Conservation (phyloP, 2,888 invertebrate species). For the Caradrina clavipalpis region DNA sequence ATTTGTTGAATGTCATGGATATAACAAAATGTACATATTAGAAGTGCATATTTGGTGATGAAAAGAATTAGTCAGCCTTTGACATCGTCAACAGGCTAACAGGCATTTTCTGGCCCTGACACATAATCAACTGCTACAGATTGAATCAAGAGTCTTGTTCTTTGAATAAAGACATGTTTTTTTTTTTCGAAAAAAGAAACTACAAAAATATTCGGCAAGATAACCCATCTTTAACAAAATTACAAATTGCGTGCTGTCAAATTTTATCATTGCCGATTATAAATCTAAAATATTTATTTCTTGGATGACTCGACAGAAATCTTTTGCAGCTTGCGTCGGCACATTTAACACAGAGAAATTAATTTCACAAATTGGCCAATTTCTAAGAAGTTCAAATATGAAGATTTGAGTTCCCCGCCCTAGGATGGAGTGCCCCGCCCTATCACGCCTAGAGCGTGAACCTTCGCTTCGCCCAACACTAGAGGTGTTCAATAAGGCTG, state of each 20-base stretch:
- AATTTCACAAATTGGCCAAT: conserved; percentile 82
- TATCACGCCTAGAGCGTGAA: conserved; percentile 77
- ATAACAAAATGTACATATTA: too few relatives aligned
- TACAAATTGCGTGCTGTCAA: conserved; percentile 48
- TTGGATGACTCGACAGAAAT: conserved; percentile 61
- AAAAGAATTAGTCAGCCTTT: background rate
- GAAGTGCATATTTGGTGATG: background rate
- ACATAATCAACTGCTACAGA: background rate
- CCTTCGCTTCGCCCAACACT: conserved; percentile 36
- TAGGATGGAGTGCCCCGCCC: conserved; percentile 79
- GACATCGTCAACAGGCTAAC: background rate
- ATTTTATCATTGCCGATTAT: conserved; percentile 43
- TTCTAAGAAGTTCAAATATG: conserved; percentile 76
- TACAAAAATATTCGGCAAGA: conserved; percentile 6
- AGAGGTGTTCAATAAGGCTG: conserved; percentile 51
- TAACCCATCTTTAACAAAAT: conserved; percentile 28
- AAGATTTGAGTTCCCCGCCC: conserved; percentile 75
- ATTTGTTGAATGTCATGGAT: too few relatives aligned
- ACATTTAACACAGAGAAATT: conserved; percentile 70
- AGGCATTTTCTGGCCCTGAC: background rate
- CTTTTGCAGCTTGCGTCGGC: conserved; percentile 72
- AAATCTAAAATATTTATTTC: conserved; percentile 50
- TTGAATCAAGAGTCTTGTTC: background rate
- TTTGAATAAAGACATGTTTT: background rate
- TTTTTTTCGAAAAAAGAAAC: background rate